Evolutionary conservation across 1,140 invertebrate species (phyloP), one percentile per base, ranked within the genome.

Genomic region (Drosophila yakuba): DNA sequence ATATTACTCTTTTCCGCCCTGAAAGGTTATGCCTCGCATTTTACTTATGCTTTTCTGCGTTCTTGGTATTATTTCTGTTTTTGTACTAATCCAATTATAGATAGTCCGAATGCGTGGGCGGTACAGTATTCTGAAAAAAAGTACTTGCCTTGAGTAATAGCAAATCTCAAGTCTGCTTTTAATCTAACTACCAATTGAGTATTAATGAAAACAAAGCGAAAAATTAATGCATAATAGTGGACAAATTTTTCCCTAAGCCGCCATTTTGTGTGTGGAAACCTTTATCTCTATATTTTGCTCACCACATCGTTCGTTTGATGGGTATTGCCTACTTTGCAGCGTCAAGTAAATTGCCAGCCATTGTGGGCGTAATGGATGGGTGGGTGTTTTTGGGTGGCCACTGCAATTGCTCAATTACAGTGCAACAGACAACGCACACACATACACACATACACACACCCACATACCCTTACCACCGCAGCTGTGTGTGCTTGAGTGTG

Each of bases 351-450:
- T 60, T 74, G 54, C 28, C 62, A 57, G 45, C 36, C 67, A 28
- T 32, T 57, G 52, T 10, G 12, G 17, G 8, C 4, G 8, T 39
- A 23, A 25, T 10, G 47, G 23, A 14, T 10, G 52, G 20, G n/a
- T 58, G 25, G 28, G n/a, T 11, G 11, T 62, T 8, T 8, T 32
- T 59, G 23, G 43, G 35, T 61, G 74, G 74, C 66, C 55, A 62
- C 60, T 75, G 78, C 83, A 89, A 88, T 89, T 86, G 83, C 84
- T 86, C 83, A 86, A 86, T 86, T 86, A 89, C 83, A 86, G 83
- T 66, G 74, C 76, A 83, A 79, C 78, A 62, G 61, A 58, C 80
- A 78, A 66, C 66, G 58, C 74, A 77, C 74, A 78, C 74, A 77
- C 43, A 66, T 36, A 60, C 23, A 60, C 23, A n/a, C 47, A 32